Base-by-base conservation (phyloP, 2,888 invertebrate species). In the Agrochola lota region DNA sequence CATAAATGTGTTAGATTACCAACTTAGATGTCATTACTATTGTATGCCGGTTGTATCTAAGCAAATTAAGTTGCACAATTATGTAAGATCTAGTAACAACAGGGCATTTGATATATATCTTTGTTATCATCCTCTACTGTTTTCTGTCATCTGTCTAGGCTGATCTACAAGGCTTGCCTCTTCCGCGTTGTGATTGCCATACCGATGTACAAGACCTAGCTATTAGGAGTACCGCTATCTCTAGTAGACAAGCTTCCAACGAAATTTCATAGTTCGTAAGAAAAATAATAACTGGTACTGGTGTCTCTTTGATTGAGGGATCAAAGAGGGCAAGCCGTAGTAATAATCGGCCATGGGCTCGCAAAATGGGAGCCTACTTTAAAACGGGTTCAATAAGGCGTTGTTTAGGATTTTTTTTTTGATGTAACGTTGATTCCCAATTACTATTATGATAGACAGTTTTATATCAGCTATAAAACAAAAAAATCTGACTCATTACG, bases 1-100 rank as follows among this genome's bases (percentile, higher is more conserved):
- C 66, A 72, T 74, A 70, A 77, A 72, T 78, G 63, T 77, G 72
- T 78, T 70, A 72, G 30, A 83, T 82, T 81, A 75, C 46, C 64
- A 67, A 72, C 57, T 64, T 64, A 73, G 60, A 74, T 52, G 43
- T 49, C 63, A 20, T 77, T 85, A 67, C 49, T 74, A 85, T 84
- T 84, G 84, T 83, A 23, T 64, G n/a, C 80, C 26, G 15, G 64
- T n/a, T 43, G 35, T 70, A 68, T 72, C 26, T 60, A 55, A 17
- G 55, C 40, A 66, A 74, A 64, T 75, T 57, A 73, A 74, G 40
- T 30, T 72, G 57, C 35, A 40, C n/a, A 1, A 35, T 67, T 64
- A 46, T 73, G 43, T 62, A 30, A 74, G 26, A 59, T 55, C n/a
- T 57, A 69, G 17, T 64, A 35, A 64, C 40, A 55, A 55, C 9